A percentile compares a stretch with the other conserved stretches of the same genome.
Evolutionary conservation across 2,888 invertebrate genomes (phyloP).

Genomic region (Elegia similella): DNA sequence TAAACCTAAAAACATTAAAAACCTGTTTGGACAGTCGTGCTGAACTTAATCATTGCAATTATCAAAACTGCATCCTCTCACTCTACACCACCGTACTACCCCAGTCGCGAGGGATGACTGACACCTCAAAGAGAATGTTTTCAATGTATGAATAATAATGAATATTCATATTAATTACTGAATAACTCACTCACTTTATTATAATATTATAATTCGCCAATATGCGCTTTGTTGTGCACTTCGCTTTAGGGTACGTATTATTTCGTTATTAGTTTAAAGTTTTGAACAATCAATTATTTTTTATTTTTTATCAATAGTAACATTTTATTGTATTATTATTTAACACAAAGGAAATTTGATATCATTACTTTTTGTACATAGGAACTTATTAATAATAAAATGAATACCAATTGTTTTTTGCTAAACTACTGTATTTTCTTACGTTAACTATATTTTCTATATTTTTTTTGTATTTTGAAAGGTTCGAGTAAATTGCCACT

Average conservation of each 20-base stretch:
- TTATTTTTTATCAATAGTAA: background rate
- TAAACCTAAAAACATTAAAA: no score
- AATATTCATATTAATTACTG: conserved; percentile 66
- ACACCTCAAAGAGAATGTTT: conserved; percentile 68
- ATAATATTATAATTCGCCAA: conserved; percentile 38
- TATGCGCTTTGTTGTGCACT: conserved; percentile 47
- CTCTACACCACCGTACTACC: background rate
- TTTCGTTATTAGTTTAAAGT: background rate
- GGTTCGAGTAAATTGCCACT: no score
- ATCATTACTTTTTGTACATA: no score
- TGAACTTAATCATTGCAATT: conserved; percentile 18
- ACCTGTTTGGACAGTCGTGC: no score
- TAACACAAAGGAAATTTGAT: no score
- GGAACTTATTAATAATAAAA: no score
- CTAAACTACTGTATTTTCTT: no score
- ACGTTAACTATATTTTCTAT: no score
- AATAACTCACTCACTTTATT: conserved; percentile 51
- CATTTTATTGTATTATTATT: no score
- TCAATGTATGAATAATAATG: conserved; percentile 57
- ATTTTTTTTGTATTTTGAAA: no score
- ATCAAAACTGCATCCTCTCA: conserved; percentile 35
- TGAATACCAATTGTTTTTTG: no score
- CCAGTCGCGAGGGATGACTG: conserved; percentile 53
- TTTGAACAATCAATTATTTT: background rate
- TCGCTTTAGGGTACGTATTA: conserved; percentile 33